These are phyloP conservation scores for Melanotaenia parkinsoni DNA, from an alignment of 2,797 vertebrate genomes.

Conservation along the genomic window DNA sequence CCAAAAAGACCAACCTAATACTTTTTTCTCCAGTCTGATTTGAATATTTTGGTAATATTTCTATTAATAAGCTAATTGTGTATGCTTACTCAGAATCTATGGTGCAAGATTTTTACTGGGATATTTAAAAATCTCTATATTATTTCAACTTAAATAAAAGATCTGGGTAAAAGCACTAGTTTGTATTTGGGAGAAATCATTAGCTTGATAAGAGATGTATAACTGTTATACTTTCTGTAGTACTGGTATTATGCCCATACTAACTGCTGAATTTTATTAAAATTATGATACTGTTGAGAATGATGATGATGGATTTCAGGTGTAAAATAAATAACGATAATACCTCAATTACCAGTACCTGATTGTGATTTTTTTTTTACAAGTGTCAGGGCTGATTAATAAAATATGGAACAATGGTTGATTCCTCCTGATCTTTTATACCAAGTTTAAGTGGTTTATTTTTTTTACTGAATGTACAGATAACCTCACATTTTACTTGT, in stretches of 20 bases:
- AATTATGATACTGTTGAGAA: background rate
- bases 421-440: background rate
- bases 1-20: background rate
- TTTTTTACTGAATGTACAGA: background rate
- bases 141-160: background rate
- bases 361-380: too few species aligned
- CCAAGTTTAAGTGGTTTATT: background rate
- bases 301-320: background rate
- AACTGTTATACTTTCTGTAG: background rate
- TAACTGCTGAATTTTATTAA: background rate
- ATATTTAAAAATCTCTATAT: background rate
- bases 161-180: background rate
- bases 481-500: background rate
- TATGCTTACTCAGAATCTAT: background rate
- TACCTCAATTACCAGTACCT: too few species aligned
- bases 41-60: background rate
- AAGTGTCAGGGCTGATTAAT: background rate
- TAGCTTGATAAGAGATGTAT: too few species aligned
- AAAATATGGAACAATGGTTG: background rate
- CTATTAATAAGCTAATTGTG: background rate
- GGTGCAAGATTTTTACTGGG: background rate
- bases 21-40: background rate
- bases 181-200: too few species aligned
- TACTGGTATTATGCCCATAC: background rate
- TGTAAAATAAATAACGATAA: background rate